Percentiles rank a stretch among this genome's conserved stretches.
Evolutionary conservation across 2,797 vertebrate species (phyloP).

Genomic region (Manis crassicaudata): DNA sequence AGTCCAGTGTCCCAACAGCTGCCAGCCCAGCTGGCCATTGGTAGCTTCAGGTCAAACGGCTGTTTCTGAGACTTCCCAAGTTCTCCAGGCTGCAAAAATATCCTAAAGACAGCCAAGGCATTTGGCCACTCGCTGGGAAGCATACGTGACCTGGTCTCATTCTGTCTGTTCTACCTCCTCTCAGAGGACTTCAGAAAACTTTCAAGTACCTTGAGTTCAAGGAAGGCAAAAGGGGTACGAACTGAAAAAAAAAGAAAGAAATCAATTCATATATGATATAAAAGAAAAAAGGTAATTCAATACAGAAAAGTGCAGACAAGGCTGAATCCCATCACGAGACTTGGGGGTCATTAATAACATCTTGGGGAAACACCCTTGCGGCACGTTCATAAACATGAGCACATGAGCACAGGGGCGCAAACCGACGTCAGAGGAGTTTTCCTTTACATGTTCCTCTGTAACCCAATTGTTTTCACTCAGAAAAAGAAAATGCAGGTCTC

Average conservation of each 20-base stretch:
- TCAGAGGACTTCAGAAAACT: not conserved
- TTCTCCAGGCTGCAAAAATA: not conserved
- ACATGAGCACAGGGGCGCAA: not conserved
- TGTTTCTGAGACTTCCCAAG: not conserved
- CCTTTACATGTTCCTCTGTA: not conserved
- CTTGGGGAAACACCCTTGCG: not conserved
- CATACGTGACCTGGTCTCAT: not conserved
- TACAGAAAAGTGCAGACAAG: constrained; percentile 5
- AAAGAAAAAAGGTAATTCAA: not conserved
- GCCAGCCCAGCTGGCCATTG: not conserved
- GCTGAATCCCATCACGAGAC: not conserved
- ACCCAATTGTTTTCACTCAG: constrained; percentile 28
- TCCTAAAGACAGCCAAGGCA: not conserved
- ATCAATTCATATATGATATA: not conserved
- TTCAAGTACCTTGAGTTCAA: not conserved
- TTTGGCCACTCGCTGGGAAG: not conserved
- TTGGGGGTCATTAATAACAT: not conserved
- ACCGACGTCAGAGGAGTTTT: not conserved
- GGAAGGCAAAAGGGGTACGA: not conserved
- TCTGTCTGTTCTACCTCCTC: not conserved
- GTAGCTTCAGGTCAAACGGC: not conserved
- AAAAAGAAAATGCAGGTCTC: not conserved
- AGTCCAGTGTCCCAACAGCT: not conserved
- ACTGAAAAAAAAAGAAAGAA: not conserved
- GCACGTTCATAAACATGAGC: not conserved